Evolutionary conservation across 2,113 vertebrate genomes (phyloP), one percentile per base, ranked within the genome.

Genomic region (Rana temporaria): DNA sequence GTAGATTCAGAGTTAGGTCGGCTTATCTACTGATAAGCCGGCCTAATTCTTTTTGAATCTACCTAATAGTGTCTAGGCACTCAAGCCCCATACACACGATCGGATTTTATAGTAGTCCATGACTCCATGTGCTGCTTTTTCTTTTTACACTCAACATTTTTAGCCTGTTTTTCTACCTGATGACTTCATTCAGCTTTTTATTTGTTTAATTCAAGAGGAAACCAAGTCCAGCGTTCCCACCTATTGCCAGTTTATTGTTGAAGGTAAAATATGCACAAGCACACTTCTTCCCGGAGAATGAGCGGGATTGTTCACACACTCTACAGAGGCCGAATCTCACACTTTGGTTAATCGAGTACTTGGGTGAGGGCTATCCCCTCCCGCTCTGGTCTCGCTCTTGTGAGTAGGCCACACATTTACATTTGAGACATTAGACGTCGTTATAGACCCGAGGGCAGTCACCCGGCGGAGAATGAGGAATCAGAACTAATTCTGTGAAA

Each of bases 271-370:
- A 74, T 74, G 71, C 71, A 22, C 11, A n/a, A 30, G 20, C 71
- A 74, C 56, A 19, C 53, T 71, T 48, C 66, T n/a, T 52, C 22
- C 22, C n/a, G 34, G 64, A 20, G 14, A 17, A 22, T 20, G 56
- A 9, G 24, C 7, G 5, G 24, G 2, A 5, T 17, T 6, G 71
- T 30, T 22, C 71, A 22, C 32, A 74, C 71, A 74, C 60, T 74
- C 71, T n/a, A 15, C 17, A 55, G 71, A 55, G 24, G 42, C 48
- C 24, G 48, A 71, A 71, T 72, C 69, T 59, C 22, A 16, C 71
- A 73, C 24, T n/a, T 18, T 8, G 22, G 68, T 71, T 57, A 72
- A 73, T 57, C 17, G 71, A 34, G 53, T 24, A 32, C 53, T 6
- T 2, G 34, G 26, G 55, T 57, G 55, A 59, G 12, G 26, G 2